Evolutionary conservation across 1,140 invertebrate genomes (phyloP).

Genomic region (Orius insidiosus): DNA sequence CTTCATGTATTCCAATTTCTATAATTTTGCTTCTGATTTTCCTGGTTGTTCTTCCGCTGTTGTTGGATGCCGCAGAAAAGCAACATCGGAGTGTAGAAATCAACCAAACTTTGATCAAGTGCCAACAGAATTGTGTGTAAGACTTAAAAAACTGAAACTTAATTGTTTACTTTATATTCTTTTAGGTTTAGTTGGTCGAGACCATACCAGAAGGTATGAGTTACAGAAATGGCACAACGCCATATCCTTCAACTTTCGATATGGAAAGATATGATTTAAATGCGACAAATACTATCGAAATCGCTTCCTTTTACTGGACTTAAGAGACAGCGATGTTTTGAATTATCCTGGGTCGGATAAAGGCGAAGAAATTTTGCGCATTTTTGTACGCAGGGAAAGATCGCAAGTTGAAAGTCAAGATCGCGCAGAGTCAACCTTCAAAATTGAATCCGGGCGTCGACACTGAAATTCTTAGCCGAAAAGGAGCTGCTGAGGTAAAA

Average conservation of each 20-base stretch:
- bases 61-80: slow-evolving; percentile 34
- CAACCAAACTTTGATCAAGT: slow-evolving; percentile 8
- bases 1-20: slow-evolving; percentile 61
- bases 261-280: slow-evolving; percentile 59
- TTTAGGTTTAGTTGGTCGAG: slow-evolving; percentile 67
- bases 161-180: slow-evolving; percentile 6
- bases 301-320: slow-evolving; percentile 86
- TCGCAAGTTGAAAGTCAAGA: slow-evolving; percentile 55
- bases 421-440: slow-evolving; percentile 69
- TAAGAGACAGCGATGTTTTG: slow-evolving; percentile 54
- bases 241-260: slow-evolving; percentile 52
- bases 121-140: slow-evolving; percentile 16
- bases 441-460: slow-evolving; percentile 52
- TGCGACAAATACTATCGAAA: slow-evolving; percentile 62
- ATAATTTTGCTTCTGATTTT: slow-evolving; percentile 57
- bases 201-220: slow-evolving; percentile 72
- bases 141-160: background rate
- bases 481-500: slow-evolving; percentile 53
- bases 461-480: slow-evolving; percentile 54
- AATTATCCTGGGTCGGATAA: slow-evolving; percentile 36
- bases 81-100: slow-evolving; percentile 10
- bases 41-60: slow-evolving; percentile 51
- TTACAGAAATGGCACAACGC: slow-evolving; percentile 41
- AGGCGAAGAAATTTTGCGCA: slow-evolving; percentile 71
- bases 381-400: slow-evolving; percentile 53